Evolutionary conservation across 1,140 invertebrate genomes (phyloP).

Genomic region (Anoplolepis gracilipes): DNA sequence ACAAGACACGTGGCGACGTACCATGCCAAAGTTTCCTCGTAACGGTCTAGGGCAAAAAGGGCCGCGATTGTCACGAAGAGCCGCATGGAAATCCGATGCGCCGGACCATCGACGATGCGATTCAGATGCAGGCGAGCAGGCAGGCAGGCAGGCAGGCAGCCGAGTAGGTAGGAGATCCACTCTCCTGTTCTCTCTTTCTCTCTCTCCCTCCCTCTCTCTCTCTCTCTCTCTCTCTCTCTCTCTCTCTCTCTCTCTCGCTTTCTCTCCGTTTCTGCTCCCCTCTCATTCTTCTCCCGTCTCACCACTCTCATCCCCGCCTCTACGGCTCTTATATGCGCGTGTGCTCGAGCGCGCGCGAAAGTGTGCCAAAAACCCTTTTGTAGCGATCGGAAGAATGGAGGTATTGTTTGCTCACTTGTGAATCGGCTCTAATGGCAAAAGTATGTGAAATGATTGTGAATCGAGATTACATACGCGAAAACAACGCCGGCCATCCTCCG

Average conservation of each 20-base stretch:
- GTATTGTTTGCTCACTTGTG: conserved; percentile 84
- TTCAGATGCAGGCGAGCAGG: conserved; percentile 67
- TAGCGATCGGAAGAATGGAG: conserved; percentile 78
- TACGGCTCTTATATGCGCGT: conserved; percentile 58
- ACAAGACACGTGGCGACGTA: conserved; percentile 68
- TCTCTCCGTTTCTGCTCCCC: conserved; percentile 54
- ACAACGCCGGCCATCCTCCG: conserved; percentile 73
- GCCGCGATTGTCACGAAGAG: conserved; percentile 74
- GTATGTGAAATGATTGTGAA: conserved; percentile 85
- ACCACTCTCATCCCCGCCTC: conserved; percentile 62
- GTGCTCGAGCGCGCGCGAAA: conserved; percentile 74
- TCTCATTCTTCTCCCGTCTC: conserved; percentile 4
- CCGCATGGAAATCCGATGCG: conserved; percentile 76
- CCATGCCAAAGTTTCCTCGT: conserved; percentile 74
- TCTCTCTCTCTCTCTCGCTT: conserved; percentile 28
- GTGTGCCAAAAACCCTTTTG: conserved; percentile 82
- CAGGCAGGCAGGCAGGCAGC: conserved; percentile 59
- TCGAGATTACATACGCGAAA: conserved; percentile 84
- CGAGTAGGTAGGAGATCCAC: conserved; percentile 59
- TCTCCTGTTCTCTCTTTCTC: conserved; percentile 23
- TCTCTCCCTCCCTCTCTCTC: conserved; percentile 64
- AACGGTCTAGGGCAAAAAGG: conserved; percentile 67
- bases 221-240: not conserved
- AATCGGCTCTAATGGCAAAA: conserved; percentile 84
- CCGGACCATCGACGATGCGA: conserved; percentile 75